phyloP scores from a whole-genome alignment of 1,140 invertebrate genomes.

The Microplitis mediator region DNA sequence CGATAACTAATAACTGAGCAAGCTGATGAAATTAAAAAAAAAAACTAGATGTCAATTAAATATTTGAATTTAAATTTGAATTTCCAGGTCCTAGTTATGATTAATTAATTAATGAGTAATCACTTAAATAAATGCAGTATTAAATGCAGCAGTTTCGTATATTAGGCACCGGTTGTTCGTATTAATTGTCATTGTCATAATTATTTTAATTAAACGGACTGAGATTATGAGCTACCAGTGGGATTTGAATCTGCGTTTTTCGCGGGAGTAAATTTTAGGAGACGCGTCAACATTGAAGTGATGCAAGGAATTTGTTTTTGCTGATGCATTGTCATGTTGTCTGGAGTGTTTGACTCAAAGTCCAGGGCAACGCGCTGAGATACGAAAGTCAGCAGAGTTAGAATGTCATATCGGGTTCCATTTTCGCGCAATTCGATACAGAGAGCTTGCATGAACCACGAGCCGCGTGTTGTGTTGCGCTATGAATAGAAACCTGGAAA shows the following conservation, averaged over 20 bases:
- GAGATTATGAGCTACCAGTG: not conserved
- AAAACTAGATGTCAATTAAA: too few relatives aligned
- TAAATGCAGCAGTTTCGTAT: not conserved
- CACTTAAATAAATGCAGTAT: not conserved
- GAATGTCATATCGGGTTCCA: constrained; percentile 77
- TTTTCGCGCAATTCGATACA: constrained; percentile 77
- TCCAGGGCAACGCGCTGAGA: constrained; percentile 85
- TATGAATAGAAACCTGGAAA: constrained; percentile 86
- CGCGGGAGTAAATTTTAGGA: constrained; percentile 68
- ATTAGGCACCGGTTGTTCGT: not conserved
- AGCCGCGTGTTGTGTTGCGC: constrained; percentile 90
- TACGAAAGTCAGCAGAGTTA: constrained; percentile 89
- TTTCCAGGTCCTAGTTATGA: not conserved
- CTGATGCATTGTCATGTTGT: constrained; percentile 80
- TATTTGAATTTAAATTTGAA: not conserved
- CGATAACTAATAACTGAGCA: too few relatives aligned
- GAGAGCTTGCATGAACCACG: constrained; percentile 96
- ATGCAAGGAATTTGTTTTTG: constrained; percentile 96
- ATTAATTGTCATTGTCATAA: not conserved
- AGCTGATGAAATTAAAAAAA: too few relatives aligned
- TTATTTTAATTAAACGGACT: not conserved
- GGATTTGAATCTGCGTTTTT: constrained; percentile 32
- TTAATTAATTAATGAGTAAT: not conserved
- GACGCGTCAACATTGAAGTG: constrained; percentile 89
- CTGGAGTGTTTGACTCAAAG: constrained; percentile 89